Base-by-base conservation (phyloP, 2,888 invertebrate species). In the Drosophila koepferae region DNA sequence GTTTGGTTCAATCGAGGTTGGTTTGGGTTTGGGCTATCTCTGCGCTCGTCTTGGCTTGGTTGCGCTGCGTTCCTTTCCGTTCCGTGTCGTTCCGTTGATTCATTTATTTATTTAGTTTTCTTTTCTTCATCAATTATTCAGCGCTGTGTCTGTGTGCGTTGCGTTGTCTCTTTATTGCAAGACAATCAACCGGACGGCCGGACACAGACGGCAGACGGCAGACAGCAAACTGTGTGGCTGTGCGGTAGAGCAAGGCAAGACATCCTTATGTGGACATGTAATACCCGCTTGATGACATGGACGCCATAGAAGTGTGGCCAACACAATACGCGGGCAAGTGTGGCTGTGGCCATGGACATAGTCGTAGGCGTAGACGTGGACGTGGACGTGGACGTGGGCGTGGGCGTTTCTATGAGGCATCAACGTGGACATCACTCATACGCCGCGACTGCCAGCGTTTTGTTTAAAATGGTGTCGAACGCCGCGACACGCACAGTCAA, bases 61-160 rank as follows among this genome's bases (percentile, higher is more conserved):
- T 48, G 20, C 31, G n/a, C 18, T 49, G 36, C 58, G 43, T 16
- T 48, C 51, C 53, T 14, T 53, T 70, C 41, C 58, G 43, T n/a
- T 81, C 56, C 46, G 46, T 56, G 72, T 44, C 64, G 72, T 74
- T 83, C 60, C 70, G 70, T 85, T 84, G 77, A 77, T 86, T 89
- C 81, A 88, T 89, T 86, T 86, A 84, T 84, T 89, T 84, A 89
- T 89, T 89, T 86, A 89, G 83, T 89, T 89, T 85, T 77, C 86
- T 70, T 82, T 80, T 65, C 68, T 55, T 74, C 88, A 89, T 86
- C 83, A 89, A 86, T 89, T 88, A 86, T 86, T 86, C 46, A 89
- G 54, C 16, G 20, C 8, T 38, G 55, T 59, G 72, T 80, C 72
- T 77, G 61, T 74, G 70, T 66, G 58, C 53, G 59, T 54, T 74